A percentile compares a stretch with the other conserved stretches of the same genome.
Evolutionary conservation across 2,113 vertebrate genomes (phyloP).

Genomic region (Catharus bicknelli): DNA sequence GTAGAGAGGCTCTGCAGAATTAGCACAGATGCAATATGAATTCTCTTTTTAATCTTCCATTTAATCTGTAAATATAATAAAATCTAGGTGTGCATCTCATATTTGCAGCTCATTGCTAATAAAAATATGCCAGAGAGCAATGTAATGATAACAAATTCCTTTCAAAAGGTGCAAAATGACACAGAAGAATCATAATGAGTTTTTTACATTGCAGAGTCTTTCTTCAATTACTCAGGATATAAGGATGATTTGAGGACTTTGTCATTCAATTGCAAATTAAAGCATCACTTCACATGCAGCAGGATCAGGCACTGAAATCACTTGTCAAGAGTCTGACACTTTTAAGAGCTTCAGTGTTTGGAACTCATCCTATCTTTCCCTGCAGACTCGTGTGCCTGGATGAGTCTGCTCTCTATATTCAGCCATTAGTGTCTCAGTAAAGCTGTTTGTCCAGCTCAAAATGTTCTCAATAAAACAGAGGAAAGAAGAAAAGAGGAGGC

Average conservation of each 20-base stretch:
- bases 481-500: not conserved
- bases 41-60: not conserved
- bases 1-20: not conserved
- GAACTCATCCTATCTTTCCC: conserved; percentile 17
- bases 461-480: not conserved
- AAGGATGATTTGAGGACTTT: conserved; percentile 52
- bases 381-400: not conserved
- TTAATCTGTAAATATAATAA: conserved; percentile 42
- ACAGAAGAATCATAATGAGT: conserved; percentile 39
- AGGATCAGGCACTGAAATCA: conserved; percentile 33
- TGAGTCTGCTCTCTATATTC: not conserved
- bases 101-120: conserved; percentile 21
- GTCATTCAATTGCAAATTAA: conserved; percentile 65
- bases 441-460: not conserved
- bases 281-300: conserved; percentile 36
- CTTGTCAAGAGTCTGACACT: conserved; percentile 23
- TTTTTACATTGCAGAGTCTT: conserved; percentile 24
- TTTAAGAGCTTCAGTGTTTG: conserved; percentile 19
- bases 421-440: not conserved
- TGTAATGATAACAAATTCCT: conserved; percentile 10
- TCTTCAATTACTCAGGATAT: conserved; percentile 38
- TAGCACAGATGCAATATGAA: not conserved
- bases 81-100: not conserved
- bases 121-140: not conserved
- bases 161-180: conserved; percentile 27